Conservation (phyloP, 2,113 vertebrate genomes). For the Microcebus lehilahytsara region DNA sequence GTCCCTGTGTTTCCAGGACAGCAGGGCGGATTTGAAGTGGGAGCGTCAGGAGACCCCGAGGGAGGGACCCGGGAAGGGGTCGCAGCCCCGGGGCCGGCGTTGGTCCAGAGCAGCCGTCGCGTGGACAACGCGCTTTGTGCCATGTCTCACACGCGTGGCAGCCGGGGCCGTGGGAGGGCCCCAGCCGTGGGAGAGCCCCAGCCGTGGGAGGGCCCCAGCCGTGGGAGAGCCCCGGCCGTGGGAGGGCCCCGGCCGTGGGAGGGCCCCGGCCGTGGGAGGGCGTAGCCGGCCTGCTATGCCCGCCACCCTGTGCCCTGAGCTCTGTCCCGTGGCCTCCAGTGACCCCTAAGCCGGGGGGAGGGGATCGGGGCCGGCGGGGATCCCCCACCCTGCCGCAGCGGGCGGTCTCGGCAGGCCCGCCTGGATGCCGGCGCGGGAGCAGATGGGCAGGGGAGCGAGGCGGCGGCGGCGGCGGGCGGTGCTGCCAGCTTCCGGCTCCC, state of each 20-base stretch:
- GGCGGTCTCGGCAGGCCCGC: neutral
- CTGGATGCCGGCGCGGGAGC: neutral
- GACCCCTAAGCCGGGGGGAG: neutral
- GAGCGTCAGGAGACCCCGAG: neutral
- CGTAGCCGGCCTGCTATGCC: neutral
- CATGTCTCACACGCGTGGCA: fast-evolving
- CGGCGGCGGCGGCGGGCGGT: constrained; percentile 13
- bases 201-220: neutral
- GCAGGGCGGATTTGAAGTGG: fast-evolving
- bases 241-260: too few species aligned
- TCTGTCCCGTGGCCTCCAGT: neutral
- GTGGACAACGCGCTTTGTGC: fast-evolving
- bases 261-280: too few species aligned
- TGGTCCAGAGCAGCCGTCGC: neutral
- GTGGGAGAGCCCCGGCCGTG: neutral
- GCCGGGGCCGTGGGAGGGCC: fast-evolving
- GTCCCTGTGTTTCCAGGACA: neutral
- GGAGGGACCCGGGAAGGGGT: fast-evolving
- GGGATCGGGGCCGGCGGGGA: neutral
- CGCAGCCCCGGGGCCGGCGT: fast-evolving
- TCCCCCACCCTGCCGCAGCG: neutral
- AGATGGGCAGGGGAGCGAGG: constrained; percentile 58
- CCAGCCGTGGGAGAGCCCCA: too few species aligned
- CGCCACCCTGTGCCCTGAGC: fast-evolving
- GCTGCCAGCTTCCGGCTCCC: constrained; percentile 42